A percentile compares a stretch with the other conserved stretches of the same genome.
Conservation (phyloP, 1,140 invertebrate species). For the Microvelia longipes region DNA sequence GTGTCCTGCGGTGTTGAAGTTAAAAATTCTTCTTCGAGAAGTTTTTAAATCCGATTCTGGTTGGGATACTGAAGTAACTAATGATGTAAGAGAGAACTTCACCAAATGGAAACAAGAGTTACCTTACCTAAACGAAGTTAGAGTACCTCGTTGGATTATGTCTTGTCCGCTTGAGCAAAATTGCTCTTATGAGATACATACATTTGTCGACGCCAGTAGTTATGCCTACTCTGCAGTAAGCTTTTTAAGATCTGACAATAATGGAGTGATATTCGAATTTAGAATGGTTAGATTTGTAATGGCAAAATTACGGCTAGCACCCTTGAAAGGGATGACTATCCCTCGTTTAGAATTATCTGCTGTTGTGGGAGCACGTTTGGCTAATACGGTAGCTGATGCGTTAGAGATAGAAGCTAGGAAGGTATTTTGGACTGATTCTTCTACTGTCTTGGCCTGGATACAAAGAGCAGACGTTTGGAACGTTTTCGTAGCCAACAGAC, state of each 20-base stretch:
- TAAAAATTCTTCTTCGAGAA: slow-evolving; percentile 7
- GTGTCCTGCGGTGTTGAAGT: slow-evolving; percentile 1
- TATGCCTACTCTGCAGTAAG: background rate
- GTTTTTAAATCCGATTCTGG: background rate
- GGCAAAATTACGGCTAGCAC: slow-evolving; percentile 5
- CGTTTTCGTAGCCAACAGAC: slow-evolving; percentile 7
- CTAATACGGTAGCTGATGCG: background rate
- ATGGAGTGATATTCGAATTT: background rate
- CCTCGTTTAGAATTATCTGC: slow-evolving; percentile 8
- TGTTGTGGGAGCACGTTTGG: background rate
- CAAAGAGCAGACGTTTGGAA: slow-evolving; percentile 3
- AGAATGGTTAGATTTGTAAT: slow-evolving; percentile 2
- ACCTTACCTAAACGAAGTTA: background rate
- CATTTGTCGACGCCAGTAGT: background rate
- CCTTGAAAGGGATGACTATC: background rate
- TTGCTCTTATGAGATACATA: background rate
- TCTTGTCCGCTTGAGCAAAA: background rate
- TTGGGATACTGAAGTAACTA: slow-evolving; percentile 4
- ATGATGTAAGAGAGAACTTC: slow-evolving; percentile 1
- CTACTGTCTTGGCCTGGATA: slow-evolving; percentile 9
- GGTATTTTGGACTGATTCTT: slow-evolving; percentile 8
- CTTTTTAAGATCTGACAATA: background rate
- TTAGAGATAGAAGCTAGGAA: background rate
- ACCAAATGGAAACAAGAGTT: background rate
- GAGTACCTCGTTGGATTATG: background rate